Evolutionary conservation across 2,797 vertebrate species (phyloP).

Genomic region (Sphaeramia orbicularis): DNA sequence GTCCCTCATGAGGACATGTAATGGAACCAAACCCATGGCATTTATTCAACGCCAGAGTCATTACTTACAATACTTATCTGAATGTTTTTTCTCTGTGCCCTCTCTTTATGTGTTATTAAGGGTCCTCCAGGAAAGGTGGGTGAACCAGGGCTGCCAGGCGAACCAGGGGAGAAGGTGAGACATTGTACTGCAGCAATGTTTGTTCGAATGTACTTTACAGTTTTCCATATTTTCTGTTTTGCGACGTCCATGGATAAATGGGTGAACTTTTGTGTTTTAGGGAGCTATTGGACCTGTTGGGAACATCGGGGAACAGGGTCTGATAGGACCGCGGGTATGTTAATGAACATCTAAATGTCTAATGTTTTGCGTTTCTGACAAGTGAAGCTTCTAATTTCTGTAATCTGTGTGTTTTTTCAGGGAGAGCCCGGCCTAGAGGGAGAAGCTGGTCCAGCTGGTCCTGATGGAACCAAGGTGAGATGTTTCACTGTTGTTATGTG

Average conservation of each 20-base stretch:
- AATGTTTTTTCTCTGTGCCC: constrained; percentile 14
- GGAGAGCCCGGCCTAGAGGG: constrained; percentile 94
- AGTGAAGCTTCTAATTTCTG: constrained; percentile 3
- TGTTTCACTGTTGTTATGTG: background rate
- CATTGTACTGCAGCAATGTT: constrained; percentile 12
- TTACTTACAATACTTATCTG: constrained; percentile 2
- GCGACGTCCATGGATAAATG: constrained; percentile 19
- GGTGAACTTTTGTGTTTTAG: constrained; percentile 74
- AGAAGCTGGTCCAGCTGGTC: constrained; percentile 89
- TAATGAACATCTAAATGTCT: constrained; percentile 18
- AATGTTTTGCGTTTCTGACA: background rate
- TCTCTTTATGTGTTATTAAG: constrained; percentile 67
- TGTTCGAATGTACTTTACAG: too few relatives aligned
- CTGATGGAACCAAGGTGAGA: constrained; percentile 92
- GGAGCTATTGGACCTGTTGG: constrained; percentile 90
- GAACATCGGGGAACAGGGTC: constrained; percentile 92
- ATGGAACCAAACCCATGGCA: constrained; percentile 17
- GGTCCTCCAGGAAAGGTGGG: constrained; percentile 84
- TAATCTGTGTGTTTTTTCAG: constrained; percentile 71
- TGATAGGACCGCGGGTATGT: constrained; percentile 92
- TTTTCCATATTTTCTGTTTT: background rate
- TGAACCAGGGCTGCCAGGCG: constrained; percentile 83
- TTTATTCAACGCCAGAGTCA: constrained; percentile 17
- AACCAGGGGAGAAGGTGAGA: constrained; percentile 92
- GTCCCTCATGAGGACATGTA: constrained; percentile 9